A percentile compares a stretch with the other conserved stretches of the same genome.
phyloP scores from a whole-genome alignment of 2,888 invertebrate genomes.

The Erpobdella octoculata region DNA sequence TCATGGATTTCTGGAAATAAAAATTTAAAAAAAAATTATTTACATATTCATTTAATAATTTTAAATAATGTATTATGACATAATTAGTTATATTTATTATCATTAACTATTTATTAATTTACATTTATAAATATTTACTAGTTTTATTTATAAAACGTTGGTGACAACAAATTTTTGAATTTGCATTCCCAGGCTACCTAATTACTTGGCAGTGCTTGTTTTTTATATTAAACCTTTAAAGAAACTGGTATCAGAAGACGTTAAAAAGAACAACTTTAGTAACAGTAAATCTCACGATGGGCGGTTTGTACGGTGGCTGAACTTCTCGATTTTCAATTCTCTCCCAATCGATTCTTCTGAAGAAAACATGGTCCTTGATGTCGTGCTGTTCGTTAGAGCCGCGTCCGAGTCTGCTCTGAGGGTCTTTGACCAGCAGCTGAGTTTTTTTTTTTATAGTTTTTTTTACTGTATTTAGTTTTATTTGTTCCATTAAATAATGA shows the following conservation, averaged over 20 bases:
- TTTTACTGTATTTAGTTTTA: too few species aligned
- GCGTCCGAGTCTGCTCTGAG: slow-evolving; percentile 86
- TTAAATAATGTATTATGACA: not conserved
- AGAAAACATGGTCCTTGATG: slow-evolving; percentile 89
- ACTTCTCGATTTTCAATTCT: slow-evolving; percentile 91
- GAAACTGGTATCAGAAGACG: not conserved
- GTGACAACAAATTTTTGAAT: too few species aligned
- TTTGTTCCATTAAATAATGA: too few species aligned
- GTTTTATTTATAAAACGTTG: too few species aligned
- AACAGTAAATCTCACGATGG: slow-evolving; percentile 71
- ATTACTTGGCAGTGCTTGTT: too few species aligned
- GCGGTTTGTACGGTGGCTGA: slow-evolving; percentile 98
- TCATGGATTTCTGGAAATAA: slow-evolving; percentile 81
- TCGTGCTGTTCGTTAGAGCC: slow-evolving; percentile 78
- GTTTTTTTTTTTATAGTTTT: too few species aligned
- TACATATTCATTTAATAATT: not conserved
- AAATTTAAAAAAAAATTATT: too few species aligned
- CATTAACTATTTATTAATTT: too few species aligned
- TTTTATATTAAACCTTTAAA: too few species aligned
- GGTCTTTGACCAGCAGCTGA: slow-evolving; percentile 90
- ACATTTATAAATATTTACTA: too few species aligned
- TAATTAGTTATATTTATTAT: not conserved
- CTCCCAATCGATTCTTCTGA: slow-evolving; percentile 95
- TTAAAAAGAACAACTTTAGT: not conserved
- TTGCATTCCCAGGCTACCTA: too few species aligned